Evolutionary conservation across 2,113 vertebrate species (phyloP).

Genomic region (Trematocara macrostoma): DNA sequence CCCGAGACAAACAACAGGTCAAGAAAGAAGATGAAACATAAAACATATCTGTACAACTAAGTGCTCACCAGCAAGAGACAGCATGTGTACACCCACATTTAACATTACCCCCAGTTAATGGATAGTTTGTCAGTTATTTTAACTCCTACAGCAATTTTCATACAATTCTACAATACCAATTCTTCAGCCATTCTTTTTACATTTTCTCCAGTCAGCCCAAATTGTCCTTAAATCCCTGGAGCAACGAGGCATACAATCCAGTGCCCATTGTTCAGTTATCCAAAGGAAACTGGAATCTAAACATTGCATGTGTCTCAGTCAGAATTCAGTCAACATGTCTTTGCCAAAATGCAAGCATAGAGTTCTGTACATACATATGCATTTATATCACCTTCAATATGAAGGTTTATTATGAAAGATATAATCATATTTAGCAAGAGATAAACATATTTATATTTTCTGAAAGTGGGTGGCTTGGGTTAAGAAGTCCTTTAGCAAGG

Average conservation of each 20-base stretch:
- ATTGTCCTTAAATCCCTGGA: constrained; percentile 21
- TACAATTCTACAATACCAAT: constrained; percentile 61
- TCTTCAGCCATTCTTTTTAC: constrained; percentile 29
- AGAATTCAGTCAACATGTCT: constrained; percentile 57
- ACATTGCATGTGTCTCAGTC: constrained; percentile 43
- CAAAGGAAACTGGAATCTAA: constrained; percentile 37
- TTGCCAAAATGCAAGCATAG: constrained; percentile 78
- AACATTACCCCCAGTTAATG: constrained; percentile 61
- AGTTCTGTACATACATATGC: constrained; percentile 72
- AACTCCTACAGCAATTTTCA: constrained; percentile 57
- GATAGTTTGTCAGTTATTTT: constrained; percentile 51
- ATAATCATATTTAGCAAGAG: constrained; percentile 74
- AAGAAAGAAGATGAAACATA: constrained; percentile 48
- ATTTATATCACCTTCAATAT: constrained; percentile 81
- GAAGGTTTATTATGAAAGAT: constrained; percentile 79
- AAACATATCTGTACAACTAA: constrained; percentile 72
- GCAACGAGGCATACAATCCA: not conserved
- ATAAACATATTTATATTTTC: constrained; percentile 72
- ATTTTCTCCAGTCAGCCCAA: constrained; percentile 12
- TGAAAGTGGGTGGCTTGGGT: constrained; percentile 49
- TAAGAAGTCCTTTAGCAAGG: constrained; percentile 58
- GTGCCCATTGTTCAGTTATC: constrained; percentile 8
- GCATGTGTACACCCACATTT: constrained; percentile 70
- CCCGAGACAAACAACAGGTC: constrained; percentile 50
- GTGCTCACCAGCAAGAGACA: constrained; percentile 69